Base-by-base conservation (phyloP, 2,113 vertebrate species). In the Hemicordylus capensis region DNA sequence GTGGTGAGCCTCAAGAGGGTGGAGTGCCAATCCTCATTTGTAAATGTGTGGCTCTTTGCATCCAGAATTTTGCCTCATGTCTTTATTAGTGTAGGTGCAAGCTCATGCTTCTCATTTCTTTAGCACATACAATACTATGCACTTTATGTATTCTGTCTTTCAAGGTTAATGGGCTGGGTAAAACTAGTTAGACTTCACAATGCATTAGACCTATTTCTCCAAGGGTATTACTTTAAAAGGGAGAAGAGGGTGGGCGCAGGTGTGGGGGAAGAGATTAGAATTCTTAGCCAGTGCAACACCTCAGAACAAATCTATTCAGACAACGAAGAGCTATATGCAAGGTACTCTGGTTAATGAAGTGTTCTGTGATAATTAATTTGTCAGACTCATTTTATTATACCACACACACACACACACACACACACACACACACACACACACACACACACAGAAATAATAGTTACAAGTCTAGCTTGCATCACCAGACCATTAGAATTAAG, bases 311-410 rank as follows among this genome's bases (percentile, higher is more conserved):
- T 59, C 11, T 85, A 63, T 90, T 84, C 28, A 89, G 75, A 82
- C 44, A 78, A 24, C 12, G 20, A 85, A 83, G 90, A 88, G 84
- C 9, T 90, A 48, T 46, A 89, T 85, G 58, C n/a, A 76, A 56
- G n/a, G 51, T 64, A 3, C 73, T 86, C 39, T 83, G 70, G 14
- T 80, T 91, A 88, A 91, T 89, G 83, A 80, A 91, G 42, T 85
- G 54, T 64, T 34, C 8, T 88, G 83, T 87, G 74, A 58, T 86
- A 84, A 90, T 83, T 85, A 88, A 84, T 85, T 88, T 89, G 37
- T 83, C 69, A 75, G 26, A 3, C 46, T 87, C 61, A 24, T 79
- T 79, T 84, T 39, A 39, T 64, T 77, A 12, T 79, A 91, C 81
- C 1, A 1, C 26, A 1, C 5, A 0, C 82, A 84, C 48, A 42